Evolutionary conservation across 2,113 vertebrate genomes (phyloP), one percentile per base, ranked within the genome.

Genomic region (Cyprinodon tularosa): DNA sequence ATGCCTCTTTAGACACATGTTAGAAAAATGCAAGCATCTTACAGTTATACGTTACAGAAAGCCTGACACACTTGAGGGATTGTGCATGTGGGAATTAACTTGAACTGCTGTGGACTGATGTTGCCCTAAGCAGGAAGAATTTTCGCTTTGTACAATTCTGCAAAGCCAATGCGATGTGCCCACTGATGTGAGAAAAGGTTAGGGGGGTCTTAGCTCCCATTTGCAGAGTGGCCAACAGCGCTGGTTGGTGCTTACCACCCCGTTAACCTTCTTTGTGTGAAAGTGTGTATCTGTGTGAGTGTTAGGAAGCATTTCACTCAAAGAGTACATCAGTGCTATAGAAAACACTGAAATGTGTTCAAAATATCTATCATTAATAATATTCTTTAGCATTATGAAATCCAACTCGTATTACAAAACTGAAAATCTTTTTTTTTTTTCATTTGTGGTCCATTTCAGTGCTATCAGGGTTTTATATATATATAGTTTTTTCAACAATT

Each of bases 131-230:
- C 45, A 53, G 29, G 4, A 57, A 65, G 9, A 50, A 14, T 37
- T 61, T 40, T 47, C 60, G 68, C 44, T 38, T 66, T 38, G 36
- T 68, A 39, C 48, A 72, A 29, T 82, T 66, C 62, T 71, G 64
- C 29, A 69, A 63, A 82, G 36, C 47, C 12, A 12, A 37, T 42
- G 44, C 47, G 50, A 42, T n/a, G 37, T 20, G 57, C 57, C 68
- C 11, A n/a, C 39, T 65, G 62, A 65, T 76, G 78, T 17, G 37
- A 11, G 10, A 70, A 13, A 1, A 45, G 78, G 85, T 87, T 65
- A 78, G 72, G 48, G 2, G 66, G 74, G 79, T 78, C 74, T n/a
- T 12, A 69, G 53, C 61, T 78, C 59, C 82, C 81, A 81, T 81
- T 70, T 82, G 81, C 74, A 76, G 50, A 6, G 66, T 47, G 75